Evolutionary conservation across 2,888 invertebrate species (phyloP).

Genomic region (Drosophila cracens): DNA sequence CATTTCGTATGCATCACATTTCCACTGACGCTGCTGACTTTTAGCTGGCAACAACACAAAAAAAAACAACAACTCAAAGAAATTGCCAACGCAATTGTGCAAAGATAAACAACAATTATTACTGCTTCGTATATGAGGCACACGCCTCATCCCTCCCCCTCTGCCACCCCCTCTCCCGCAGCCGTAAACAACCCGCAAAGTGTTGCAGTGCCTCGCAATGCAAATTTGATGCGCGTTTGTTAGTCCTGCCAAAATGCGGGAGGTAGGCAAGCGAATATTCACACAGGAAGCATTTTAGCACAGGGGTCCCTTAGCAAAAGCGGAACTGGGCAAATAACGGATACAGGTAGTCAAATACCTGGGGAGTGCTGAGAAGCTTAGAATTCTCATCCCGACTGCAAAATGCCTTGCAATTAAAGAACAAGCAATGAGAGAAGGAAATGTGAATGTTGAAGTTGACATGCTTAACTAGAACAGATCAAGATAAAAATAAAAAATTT

Average conservation of each 20-base stretch:
- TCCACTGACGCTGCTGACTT: conserved; percentile 63
- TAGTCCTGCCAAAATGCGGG: conserved; percentile 14
- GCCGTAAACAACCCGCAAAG: conserved; percentile 39
- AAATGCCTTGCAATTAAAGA: conserved; percentile 28
- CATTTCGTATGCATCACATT: conserved; percentile 81
- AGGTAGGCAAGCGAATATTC: conserved; percentile 7
- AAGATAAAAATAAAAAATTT: background rate
- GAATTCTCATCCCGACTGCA: conserved; percentile 14
- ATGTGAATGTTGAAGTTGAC: background rate
- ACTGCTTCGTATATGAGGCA: conserved; percentile 52
- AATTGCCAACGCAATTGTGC: conserved; percentile 79
- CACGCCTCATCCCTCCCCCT: background rate
- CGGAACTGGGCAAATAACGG: conserved; percentile 60
- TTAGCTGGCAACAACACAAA: conserved; percentile 29
- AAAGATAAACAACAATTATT: conserved; percentile 83
- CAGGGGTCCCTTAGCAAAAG: conserved; percentile 40
- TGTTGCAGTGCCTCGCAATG: conserved; percentile 51
- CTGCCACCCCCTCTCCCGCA: background rate
- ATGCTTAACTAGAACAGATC: background rate
- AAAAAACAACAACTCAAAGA: conserved; percentile 59
- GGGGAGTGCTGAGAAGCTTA: background rate
- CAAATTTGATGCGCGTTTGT: conserved; percentile 68
- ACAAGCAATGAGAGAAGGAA: background rate
- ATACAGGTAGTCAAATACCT: conserved; percentile 16
- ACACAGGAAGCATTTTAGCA: conserved; percentile 63